Base-by-base conservation (phyloP, 2,888 invertebrate species). In the Bibio marci region DNA sequence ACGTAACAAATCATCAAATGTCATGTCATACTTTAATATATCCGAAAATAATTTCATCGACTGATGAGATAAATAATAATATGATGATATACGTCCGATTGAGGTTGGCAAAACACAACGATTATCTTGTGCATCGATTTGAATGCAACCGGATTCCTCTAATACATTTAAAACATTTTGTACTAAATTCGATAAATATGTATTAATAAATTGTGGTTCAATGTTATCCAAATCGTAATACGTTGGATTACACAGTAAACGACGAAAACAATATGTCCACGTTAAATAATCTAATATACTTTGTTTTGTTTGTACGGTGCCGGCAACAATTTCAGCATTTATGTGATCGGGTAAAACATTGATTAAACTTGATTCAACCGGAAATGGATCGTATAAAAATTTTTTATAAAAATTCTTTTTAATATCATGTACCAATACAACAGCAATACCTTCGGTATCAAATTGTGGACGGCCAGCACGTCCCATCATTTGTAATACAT, bases 401-500 rank as follows among this genome's bases (percentile, higher is more conserved):
- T 94, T 94, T 58, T 94, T 94, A 66, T 99, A 99, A 66, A 97
- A 99, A 57, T 87, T 87, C 63, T 99, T 98, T 64, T 97, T 97
- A 35, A 86, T 75, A 52, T 98, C 97, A 53, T 98, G 97, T 0
- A 99, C 85, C 46, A 86, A 63, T 2, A 87, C 82, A 5, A 85
- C 82, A 0, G 86, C 86, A 2, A 86, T 78, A 0, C 87, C 98
- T 49, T 85, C 80, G 50, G 83, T 82, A 62, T 97, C 98, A 55
- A 80, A 99, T 66, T 99, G 87, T 0, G 98, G 98, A 39, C 98
- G 70, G 0, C 98, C 98, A 41, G 98, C 98, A 41, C 98, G 71
- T 2, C 98, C 98, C 82, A 98, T 97, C 98, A 99, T 99, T 64
- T 99, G 98, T 41, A 99, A 66, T 0, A 99, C 95, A 64, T 98